Evolutionary conservation across 1,140 invertebrate genomes (phyloP).

Genomic region (Apocrypta bakeri): DNA sequence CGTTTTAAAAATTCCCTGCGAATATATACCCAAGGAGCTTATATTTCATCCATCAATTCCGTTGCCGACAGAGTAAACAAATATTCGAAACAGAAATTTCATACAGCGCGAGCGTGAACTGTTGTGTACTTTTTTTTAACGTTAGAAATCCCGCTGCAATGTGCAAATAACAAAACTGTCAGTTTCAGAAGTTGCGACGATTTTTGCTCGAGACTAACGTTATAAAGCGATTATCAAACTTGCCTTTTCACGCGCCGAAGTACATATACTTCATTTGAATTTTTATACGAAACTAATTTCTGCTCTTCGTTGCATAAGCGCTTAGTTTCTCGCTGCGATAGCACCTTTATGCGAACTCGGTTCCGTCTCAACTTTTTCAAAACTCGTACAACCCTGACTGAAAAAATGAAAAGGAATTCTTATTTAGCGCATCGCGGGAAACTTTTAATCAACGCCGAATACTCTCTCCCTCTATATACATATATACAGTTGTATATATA

Average conservation of each 20-base stretch:
- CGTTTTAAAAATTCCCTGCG: too few relatives aligned
- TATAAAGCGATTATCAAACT: not conserved
- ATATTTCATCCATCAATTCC: not conserved
- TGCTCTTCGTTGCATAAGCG: not conserved
- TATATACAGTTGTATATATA: too few relatives aligned
- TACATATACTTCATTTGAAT: not conserved
- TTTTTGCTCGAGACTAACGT: not conserved
- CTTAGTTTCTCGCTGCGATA: too few relatives aligned
- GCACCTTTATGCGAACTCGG: too few relatives aligned
- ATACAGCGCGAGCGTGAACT: too few relatives aligned
- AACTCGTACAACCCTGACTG: too few relatives aligned
- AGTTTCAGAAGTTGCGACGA: not conserved
- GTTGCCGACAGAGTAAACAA: too few relatives aligned
- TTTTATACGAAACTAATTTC: not conserved
- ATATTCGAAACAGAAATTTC: not conserved
- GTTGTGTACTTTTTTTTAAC: too few relatives aligned
- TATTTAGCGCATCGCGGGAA: not conserved
- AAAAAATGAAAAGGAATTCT: slow-evolving; percentile 16
- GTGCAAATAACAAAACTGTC: not conserved
- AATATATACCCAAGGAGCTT: not conserved
- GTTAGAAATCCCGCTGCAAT: not conserved
- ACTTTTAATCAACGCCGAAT: slow-evolving; percentile 39
- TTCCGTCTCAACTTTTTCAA: too few relatives aligned
- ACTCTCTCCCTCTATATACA: too few relatives aligned
- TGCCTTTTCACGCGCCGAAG: not conserved